Evolutionary conservation across 1,140 invertebrate genomes (phyloP).

Genomic region (Drosophila oshimai): DNA sequence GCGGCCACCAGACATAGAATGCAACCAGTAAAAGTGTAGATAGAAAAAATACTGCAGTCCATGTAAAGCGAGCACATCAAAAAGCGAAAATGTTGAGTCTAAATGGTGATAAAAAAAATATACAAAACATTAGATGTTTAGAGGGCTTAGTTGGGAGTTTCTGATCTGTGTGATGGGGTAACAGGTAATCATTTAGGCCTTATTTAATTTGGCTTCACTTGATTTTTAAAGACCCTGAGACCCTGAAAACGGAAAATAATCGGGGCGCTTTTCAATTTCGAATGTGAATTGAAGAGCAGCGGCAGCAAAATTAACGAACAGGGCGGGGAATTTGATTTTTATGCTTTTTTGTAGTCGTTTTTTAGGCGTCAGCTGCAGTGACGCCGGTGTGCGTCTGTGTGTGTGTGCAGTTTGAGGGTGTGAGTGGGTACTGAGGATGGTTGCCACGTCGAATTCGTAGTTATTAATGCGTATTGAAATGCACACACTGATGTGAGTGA

Average conservation of each 20-base stretch:
- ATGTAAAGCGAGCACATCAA: constrained; percentile 28
- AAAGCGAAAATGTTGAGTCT: constrained; percentile 60
- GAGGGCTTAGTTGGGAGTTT: not conserved
- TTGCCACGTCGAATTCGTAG: constrained; percentile 76
- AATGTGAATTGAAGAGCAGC: constrained; percentile 35
- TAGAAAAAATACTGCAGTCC: constrained; percentile 19
- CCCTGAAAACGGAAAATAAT: constrained; percentile 28
- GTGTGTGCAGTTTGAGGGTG: constrained; percentile 6
- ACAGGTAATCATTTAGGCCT: not conserved
- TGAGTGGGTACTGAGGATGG: constrained; percentile 25
- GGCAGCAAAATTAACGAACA: constrained; percentile 67
- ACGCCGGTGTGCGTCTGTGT: constrained; percentile 14
- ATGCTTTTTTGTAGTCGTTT: constrained; percentile 71
- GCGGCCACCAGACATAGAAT: constrained; percentile 55
- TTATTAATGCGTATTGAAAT: constrained; percentile 80
- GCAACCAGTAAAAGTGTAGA: constrained; percentile 25
- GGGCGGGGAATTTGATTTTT: constrained; percentile 72
- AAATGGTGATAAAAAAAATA: constrained; percentile 37
- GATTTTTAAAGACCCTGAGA: constrained; percentile 3
- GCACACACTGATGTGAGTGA: constrained; percentile 45
- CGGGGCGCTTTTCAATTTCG: constrained; percentile 17
- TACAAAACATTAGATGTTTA: constrained; percentile 18
- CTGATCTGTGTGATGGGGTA: not conserved
- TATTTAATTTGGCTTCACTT: not conserved
- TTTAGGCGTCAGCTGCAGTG: constrained; percentile 69